Evolutionary conservation across 2,113 vertebrate species (phyloP).

Genomic region (Saccopteryx leptura): DNA sequence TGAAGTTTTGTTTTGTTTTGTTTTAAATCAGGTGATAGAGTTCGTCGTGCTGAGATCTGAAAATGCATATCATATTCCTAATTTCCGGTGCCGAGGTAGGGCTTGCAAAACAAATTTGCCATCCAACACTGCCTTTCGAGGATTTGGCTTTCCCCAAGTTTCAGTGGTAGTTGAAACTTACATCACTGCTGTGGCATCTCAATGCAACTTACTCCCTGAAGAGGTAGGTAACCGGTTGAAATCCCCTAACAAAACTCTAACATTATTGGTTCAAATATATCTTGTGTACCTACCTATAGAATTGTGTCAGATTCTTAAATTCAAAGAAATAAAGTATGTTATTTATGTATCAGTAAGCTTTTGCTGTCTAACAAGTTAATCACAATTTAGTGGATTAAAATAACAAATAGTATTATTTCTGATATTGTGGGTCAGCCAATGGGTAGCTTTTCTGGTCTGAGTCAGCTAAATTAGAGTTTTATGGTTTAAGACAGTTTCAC

Average conservation of each 20-base stretch:
- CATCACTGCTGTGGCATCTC: conserved; percentile 89
- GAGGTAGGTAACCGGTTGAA: conserved; percentile 78
- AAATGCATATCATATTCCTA: conserved; percentile 91
- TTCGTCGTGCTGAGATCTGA: conserved; percentile 89
- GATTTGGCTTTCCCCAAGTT: conserved; percentile 92
- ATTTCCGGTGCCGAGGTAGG: conserved; percentile 86
- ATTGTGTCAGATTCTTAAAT: not conserved
- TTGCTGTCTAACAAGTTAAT: not conserved
- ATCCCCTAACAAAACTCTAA: not conserved
- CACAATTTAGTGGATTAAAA: not conserved
- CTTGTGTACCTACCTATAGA: not conserved
- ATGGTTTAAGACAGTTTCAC: not conserved
- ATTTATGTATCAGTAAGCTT: not conserved
- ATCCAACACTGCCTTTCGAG: conserved; percentile 93
- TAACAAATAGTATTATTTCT: not conserved
- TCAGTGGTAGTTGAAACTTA: conserved; percentile 90
- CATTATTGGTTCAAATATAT: not conserved
- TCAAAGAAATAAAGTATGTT: not conserved
- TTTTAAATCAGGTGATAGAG: conserved; percentile 78
- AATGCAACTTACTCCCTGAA: conserved; percentile 85
- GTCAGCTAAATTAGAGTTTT: not conserved
- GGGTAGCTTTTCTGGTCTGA: not conserved
- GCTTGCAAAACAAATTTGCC: conserved; percentile 94
- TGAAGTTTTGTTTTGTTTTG: conserved; percentile 6
- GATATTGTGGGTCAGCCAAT: not conserved